Evolutionary conservation across 2,797 vertebrate species (phyloP), one percentile per base, ranked within the genome.

Genomic region (Calcarius lapponicus): DNA sequence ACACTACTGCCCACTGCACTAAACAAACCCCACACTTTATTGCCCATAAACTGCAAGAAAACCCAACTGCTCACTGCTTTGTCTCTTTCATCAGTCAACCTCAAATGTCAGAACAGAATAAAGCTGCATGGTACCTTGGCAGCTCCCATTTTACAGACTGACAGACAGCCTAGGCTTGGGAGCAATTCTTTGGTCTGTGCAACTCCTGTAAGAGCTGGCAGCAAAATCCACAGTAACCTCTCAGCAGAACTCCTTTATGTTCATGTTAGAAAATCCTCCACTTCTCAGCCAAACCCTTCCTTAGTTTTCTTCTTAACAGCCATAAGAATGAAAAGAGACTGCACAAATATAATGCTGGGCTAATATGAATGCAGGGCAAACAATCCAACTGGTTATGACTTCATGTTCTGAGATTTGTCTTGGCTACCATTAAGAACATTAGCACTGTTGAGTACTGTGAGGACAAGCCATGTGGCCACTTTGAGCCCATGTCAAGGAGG

Each of bases 111-210:
- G 29, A 65, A 69, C 9, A 62, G 32, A 80, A 51, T 32, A 86
- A 75, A 1, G 25, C 43, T 66, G 54, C n/a, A n/a, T 4, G 18
- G 29, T 58, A 74, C 15, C n/a, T 25, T 0, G 0, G 10, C 66
- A 79, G 73, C 34, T 78, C 47, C 42, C 3, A 1, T 67, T 61
- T 88, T 47, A 81, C 62, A 79, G 70, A 62, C 40, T 40, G 66
- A 74, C 17, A 40, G 47, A 48, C 17, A 61, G 51, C 28, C 24
- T 67, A 50, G 83, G 64, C n/a, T 48, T 31, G 21, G 79, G 29
- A 70, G 32, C 9, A 50, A 7, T 36, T 58, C 47, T 87, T 11
- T 40, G 25, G 28, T 43, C 19, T 34, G 14, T 32, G 17, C 12
- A 71, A 54, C 18, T 51, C 31, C 31, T 75, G 17, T 34, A 80